Percentiles rank a stretch among this genome's conserved stretches.
Evolutionary conservation across 1,140 invertebrate genomes (phyloP).

Genomic region (Idris sp.): DNA sequence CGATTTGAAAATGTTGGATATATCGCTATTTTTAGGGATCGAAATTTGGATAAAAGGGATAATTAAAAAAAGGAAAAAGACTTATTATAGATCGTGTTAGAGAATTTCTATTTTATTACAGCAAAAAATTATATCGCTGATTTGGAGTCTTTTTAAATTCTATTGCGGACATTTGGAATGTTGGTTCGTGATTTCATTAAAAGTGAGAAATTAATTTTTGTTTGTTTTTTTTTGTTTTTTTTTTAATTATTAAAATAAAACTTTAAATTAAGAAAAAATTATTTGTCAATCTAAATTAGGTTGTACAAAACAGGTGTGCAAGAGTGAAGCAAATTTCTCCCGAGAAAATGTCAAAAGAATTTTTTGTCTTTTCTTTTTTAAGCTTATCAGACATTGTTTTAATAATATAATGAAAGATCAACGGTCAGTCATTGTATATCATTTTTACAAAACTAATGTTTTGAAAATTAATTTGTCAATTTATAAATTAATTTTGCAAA

Average conservation of each 20-base stretch:
- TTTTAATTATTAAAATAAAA: no score
- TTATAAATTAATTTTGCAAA: constrained; percentile 1
- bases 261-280: no score
- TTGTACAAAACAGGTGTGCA: constrained; percentile 49
- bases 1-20: constrained; percentile 30
- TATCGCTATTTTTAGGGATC: constrained; percentile 46
- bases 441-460: neutral
- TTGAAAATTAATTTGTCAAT: constrained; percentile 16
- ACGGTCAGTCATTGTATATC: constrained; percentile 28
- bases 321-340: constrained; percentile 27
- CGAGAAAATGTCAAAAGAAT: constrained; percentile 5
- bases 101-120: constrained; percentile 72
- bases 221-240: no score
- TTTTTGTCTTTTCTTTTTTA: no score
- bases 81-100: constrained; percentile 63
- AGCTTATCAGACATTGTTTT: no score
- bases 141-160: constrained; percentile 64
- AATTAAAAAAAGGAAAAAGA: no score
- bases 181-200: constrained; percentile 51
- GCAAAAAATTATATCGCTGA: constrained; percentile 65
- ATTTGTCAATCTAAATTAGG: constrained; percentile 54
- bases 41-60: constrained; percentile 45
- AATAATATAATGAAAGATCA: constrained; percentile 12
- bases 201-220: no score
- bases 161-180: constrained; percentile 55